A percentile compares a stretch with the other conserved stretches of the same genome.
phyloP scores from a whole-genome alignment of 2,797 vertebrate species.

The Sternarchorhynchus goeldii region DNA sequence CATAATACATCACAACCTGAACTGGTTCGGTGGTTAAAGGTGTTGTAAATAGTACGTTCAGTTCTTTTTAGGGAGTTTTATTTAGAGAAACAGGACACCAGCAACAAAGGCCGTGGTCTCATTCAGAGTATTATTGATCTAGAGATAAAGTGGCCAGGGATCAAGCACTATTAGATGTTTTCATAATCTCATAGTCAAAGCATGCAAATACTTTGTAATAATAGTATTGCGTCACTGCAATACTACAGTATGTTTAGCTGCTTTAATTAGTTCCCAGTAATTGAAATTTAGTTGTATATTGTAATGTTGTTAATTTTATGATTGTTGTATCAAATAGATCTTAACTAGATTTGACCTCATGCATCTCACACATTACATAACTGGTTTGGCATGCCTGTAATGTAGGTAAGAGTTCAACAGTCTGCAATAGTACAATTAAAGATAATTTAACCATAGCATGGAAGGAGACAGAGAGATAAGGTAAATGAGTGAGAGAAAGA shows the following conservation, averaged over 20 bases:
- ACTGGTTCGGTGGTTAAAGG: constrained; percentile 60
- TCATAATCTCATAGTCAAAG: not conserved
- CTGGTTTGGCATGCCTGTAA: not conserved
- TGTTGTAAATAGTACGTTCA: constrained; percentile 60
- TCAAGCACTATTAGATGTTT: not conserved
- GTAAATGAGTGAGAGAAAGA: constrained; percentile 9
- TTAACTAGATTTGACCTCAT: not conserved
- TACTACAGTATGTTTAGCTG: too few relatives aligned
- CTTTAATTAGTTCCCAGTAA: not conserved
- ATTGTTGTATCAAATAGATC: too few relatives aligned
- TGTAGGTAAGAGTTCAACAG: not conserved
- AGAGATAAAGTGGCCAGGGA: not conserved
- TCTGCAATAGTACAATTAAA: not conserved
- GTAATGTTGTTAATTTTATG: not conserved
- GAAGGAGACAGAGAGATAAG: not conserved
- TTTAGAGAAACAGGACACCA: constrained; percentile 14
- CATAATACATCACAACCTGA: constrained; percentile 65
- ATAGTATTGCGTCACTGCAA: constrained; percentile 1
- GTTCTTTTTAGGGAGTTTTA: constrained; percentile 56
- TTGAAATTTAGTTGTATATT: not conserved
- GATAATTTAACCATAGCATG: constrained; percentile 1
- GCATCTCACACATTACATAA: not conserved
- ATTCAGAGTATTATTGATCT: constrained; percentile 10
- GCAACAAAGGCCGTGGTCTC: constrained; percentile 7
- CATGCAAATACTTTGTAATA: not conserved